phyloP scores from a whole-genome alignment of 2,888 invertebrate species.

The Xanthorhoe designata region DNA sequence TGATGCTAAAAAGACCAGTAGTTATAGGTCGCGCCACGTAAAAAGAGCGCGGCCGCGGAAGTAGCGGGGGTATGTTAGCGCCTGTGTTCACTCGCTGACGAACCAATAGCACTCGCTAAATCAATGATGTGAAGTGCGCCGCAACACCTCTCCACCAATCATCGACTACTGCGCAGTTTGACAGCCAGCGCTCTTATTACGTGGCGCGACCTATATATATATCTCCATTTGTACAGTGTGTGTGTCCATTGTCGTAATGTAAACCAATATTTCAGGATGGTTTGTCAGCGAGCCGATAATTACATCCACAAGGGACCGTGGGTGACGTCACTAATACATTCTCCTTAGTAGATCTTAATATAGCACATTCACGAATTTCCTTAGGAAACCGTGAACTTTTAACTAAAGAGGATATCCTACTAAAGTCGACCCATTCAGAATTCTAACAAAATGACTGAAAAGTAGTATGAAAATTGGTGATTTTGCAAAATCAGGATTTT shows the following conservation, averaged over 20 bases:
- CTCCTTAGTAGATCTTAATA: conserved; percentile 2
- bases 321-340: conserved; percentile 47
- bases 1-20: too few relatives aligned
- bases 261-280: conserved; percentile 73
- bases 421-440: not conserved
- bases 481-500: too few relatives aligned
- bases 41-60: too few relatives aligned
- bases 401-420: not conserved
- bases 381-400: not conserved
- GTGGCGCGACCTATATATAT: too few relatives aligned
- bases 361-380: not conserved
- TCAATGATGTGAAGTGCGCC: too few relatives aligned
- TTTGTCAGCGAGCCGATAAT: conserved; percentile 71
- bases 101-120: too few relatives aligned
- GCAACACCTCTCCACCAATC: too few relatives aligned
- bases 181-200: too few relatives aligned
- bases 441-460: not conserved
- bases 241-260: conserved; percentile 15
- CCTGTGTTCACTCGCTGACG: too few relatives aligned
- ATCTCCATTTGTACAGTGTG: not conserved
- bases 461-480: not conserved
- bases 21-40: too few relatives aligned
- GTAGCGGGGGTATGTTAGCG: too few relatives aligned
- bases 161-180: too few relatives aligned
- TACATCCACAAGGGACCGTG: conserved; percentile 57